Evolutionary conservation across 2,888 invertebrate genomes (phyloP).

Genomic region (Gasteruption jaculator): DNA sequence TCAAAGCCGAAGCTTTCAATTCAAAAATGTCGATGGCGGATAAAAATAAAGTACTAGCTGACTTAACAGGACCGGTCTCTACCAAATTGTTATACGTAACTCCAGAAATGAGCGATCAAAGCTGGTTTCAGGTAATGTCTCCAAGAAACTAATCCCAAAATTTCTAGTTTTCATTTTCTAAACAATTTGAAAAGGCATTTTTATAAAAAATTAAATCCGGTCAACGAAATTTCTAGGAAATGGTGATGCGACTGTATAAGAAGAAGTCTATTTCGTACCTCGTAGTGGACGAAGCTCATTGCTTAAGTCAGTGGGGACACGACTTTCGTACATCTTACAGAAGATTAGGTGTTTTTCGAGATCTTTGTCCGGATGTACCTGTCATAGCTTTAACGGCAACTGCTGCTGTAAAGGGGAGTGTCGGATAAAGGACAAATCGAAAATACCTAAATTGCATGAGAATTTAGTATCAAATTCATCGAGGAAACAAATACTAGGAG

Average conservation of each 20-base stretch:
- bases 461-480: too few species aligned
- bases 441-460: too few species aligned
- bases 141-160: too few species aligned
- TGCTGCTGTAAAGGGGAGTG: slow-evolving; percentile 63
- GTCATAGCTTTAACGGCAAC: slow-evolving; percentile 96
- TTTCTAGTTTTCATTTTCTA: slow-evolving; percentile 5
- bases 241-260: slow-evolving; percentile 67
- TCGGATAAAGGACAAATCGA: too few species aligned
- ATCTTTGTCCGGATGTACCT: slow-evolving; percentile 60
- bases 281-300: slow-evolving; percentile 96
- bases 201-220: background rate
- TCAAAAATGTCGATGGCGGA: slow-evolving; percentile 82
- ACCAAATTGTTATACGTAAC: slow-evolving; percentile 86
- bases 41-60: slow-evolving; percentile 70
- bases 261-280: slow-evolving; percentile 81
- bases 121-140: slow-evolving; percentile 45
- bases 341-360: slow-evolving; percentile 72
- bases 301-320: slow-evolving; percentile 98
- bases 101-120: slow-evolving; percentile 88
- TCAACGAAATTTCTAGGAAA: slow-evolving; percentile 47
- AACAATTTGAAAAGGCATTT: background rate
- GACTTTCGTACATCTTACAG: slow-evolving; percentile 95
- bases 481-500: too few species aligned
- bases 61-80: slow-evolving; percentile 64
- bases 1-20: slow-evolving; percentile 85